A percentile compares a stretch with the other conserved stretches of the same genome.
Evolutionary conservation across 2,113 vertebrate species (phyloP).

Genomic region (Cyrtonyx montezumae): DNA sequence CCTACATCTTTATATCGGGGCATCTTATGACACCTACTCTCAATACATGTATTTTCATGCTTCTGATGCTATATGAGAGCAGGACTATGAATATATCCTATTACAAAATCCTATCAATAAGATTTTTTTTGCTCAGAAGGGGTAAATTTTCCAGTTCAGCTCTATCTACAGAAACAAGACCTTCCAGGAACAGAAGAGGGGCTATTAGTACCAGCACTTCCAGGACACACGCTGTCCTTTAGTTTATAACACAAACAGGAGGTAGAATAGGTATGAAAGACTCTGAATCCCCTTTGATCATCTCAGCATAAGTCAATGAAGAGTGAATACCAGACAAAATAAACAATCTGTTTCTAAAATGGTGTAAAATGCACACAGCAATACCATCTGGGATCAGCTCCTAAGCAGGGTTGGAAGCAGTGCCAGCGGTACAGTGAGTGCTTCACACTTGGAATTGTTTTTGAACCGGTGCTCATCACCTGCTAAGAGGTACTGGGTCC

Average conservation of each 20-base stretch:
- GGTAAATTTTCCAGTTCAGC: not conserved
- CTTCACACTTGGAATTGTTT: not conserved
- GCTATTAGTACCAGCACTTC: not conserved
- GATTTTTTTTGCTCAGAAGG: not conserved
- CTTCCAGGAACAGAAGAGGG: not conserved
- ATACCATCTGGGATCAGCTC: not conserved
- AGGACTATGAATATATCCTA: not conserved
- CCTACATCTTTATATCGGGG: not conserved
- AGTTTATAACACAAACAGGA: not conserved
- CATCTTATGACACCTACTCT: not conserved
- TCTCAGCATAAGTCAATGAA: not conserved
- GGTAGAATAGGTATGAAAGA: not conserved
- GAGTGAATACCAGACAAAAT: not conserved
- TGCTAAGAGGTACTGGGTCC: not conserved
- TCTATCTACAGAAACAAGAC: not conserved
- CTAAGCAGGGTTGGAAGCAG: fast-evolving
- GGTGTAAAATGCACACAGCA: not conserved
- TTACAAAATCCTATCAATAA: not conserved
- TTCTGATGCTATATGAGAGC: not conserved
- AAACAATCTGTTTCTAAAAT: not conserved
- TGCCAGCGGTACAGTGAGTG: not conserved
- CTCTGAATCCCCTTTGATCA: not conserved
- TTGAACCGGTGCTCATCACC: not conserved
- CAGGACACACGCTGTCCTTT: not conserved
- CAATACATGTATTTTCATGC: not conserved